Evolutionary conservation across 2,113 vertebrate genomes (phyloP).

Genomic region (Heterocephalus glaber): DNA sequence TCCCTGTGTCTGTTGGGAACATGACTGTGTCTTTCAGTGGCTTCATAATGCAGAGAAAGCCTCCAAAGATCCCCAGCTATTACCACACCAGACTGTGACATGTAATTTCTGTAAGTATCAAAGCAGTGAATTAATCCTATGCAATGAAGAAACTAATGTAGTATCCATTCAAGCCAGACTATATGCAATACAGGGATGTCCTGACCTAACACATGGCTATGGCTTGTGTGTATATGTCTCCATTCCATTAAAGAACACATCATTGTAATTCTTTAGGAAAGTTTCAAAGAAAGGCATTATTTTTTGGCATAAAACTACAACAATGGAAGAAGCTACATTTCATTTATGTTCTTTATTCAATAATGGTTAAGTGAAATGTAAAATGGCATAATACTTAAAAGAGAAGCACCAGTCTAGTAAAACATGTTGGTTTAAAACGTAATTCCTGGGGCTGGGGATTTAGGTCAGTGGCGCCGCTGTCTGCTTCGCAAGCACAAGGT

Average conservation of each 20-base stretch:
- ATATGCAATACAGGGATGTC: neutral
- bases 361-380: neutral
- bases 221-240: neutral
- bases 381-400: neutral
- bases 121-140: neutral
- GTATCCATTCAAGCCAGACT: neutral
- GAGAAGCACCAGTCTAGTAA: neutral
- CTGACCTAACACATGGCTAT: neutral
- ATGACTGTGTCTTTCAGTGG: neutral
- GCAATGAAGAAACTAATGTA: neutral
- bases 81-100: neutral
- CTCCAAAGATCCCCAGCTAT: neutral
- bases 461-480: too few species aligned
- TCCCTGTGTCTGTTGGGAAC: neutral
- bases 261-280: neutral
- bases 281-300: neutral
- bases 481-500: too few species aligned
- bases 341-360: neutral
- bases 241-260: neutral
- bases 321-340: neutral
- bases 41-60: neutral
- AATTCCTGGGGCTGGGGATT: too few species aligned
- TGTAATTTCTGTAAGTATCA: neutral
- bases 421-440: neutral
- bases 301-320: neutral